Conservation (phyloP, 2,113 vertebrate species). For the Erythrocercus mccallii region DNA sequence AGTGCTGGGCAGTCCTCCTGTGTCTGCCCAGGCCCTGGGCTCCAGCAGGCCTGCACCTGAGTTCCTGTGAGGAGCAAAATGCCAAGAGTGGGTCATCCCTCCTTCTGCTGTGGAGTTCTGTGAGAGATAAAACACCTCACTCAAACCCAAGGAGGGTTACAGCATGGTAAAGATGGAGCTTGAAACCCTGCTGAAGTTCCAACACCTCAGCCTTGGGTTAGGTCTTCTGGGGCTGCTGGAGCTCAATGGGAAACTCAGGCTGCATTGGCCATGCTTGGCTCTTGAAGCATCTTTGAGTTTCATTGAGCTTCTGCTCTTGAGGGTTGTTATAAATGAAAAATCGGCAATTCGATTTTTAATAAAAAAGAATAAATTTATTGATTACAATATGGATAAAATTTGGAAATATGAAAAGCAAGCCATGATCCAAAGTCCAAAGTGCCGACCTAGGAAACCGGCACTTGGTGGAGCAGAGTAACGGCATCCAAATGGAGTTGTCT, state of each 20-base stretch:
- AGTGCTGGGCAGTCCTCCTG: not conserved
- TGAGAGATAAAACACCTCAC: not conserved
- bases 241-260: not conserved
- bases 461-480: too few species aligned
- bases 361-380: too few species aligned
- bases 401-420: too few species aligned
- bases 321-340: too few species aligned
- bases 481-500: too few species aligned
- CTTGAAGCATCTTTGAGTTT: not conserved
- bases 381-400: too few species aligned
- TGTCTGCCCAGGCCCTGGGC: not conserved
- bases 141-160: not conserved
- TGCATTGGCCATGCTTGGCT: not conserved
- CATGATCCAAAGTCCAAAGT: too few species aligned
- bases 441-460: too few species aligned
- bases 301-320: not conserved
- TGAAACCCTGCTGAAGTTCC: not conserved
- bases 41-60: not conserved
- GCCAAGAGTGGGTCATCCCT: not conserved
- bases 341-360: too few species aligned
- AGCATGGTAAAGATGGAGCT: not conserved
- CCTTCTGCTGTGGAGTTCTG: not conserved
- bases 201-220: not conserved
- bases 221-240: not conserved
- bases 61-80: not conserved